Base-by-base conservation (phyloP, 2,797 vertebrate genomes). In the Mionectes olivaceus region DNA sequence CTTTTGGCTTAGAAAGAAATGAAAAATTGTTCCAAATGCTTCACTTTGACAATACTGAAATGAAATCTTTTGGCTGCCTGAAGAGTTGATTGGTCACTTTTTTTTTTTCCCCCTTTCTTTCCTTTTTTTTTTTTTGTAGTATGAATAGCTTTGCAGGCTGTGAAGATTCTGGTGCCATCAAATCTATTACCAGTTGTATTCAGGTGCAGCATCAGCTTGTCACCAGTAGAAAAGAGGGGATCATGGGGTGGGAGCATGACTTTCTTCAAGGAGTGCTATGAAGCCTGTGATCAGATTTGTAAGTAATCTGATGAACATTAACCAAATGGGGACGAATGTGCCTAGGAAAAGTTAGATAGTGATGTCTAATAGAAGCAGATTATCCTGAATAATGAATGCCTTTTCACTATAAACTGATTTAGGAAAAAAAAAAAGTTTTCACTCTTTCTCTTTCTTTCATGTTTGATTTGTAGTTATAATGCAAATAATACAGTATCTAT, bases 381-480 rank as follows among this genome's bases (percentile, higher is more conserved):
- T 73, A 59, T 21, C 6, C 9, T 88, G 65, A 88, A 93, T 69
- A 83, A 85, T 53, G n/a, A 91, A 53, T 94, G 39, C 5, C 25
- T 83, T 57, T 78, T 28, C 25, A 55, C 33, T 88, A 55, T 30
- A 44, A 44, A 55, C 64, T 44, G n/a, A 30, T 78, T 28, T 53
- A 39, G 19, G 2, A 3, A 44, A 39, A 49, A 71, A 33, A 39
- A 5, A 4, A 3, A 11, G 3, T 18, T 87, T 76, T 67, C n/a
- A 53, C 7, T 67, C 19, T 53, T 87, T 77, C 12, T 80, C 22
- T 55, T 53, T 61, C 41, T 43, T 23, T 25, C 11, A 56, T 37
- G 5, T 86, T 93, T 90, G 74, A 76, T 88, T 73, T 76, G 43
- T 78, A 79, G 85, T 81, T 91, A 67, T 23, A 92, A 90, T 59